Evolutionary conservation across 2,113 vertebrate species (phyloP), one percentile per base, ranked within the genome.

Genomic region (Onychostruthus taczanowskii): DNA sequence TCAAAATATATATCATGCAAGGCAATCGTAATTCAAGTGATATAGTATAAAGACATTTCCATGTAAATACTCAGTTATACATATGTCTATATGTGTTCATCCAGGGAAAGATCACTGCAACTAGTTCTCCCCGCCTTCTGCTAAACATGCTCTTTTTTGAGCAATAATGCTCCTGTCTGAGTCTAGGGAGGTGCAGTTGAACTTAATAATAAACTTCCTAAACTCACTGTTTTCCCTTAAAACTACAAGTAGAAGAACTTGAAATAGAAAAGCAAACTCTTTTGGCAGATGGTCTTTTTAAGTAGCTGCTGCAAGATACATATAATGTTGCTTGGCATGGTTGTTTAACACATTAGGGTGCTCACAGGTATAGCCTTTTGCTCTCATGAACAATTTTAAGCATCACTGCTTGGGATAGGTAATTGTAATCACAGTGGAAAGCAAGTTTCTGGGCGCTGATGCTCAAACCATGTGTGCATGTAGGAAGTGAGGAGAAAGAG

Each of bases 261-360:
- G 75, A 96, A 94, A 88, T 27, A 94, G 89, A 90, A 94, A 97
- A 85, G 59, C 62, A 95, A 93, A 88, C 79, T 96, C 84, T 95
- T 74, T 55, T 96, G 93, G 96, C 97, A 98, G 97, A 98, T 97
- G 96, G 86, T 91, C 86, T 94, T 97, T 96, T 59, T 81, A 96
- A 95, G 93, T 61, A 93, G 89, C 73, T 96, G 93, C 97, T 96
- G 92, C 85, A 89, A 92, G 91, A 93, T 78, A 94, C 52, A 66
- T 22, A 74, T 77, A 95, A 91, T 67, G 63, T 77, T 96, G 97
- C 96, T 96, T 97, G 93, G 91, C 68, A 96, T 94, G 80, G 94
- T 90, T 93, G 86, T 97, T 98, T 97, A 96, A 97, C 96, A 97
- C 97, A 98, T 97, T 96, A 97, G 96, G 96, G 97, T 96, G 97